These are phyloP conservation scores for Eucriotettix oculatus DNA, from an alignment of 2,888 invertebrate genomes.

Conservation along the genomic window DNA sequence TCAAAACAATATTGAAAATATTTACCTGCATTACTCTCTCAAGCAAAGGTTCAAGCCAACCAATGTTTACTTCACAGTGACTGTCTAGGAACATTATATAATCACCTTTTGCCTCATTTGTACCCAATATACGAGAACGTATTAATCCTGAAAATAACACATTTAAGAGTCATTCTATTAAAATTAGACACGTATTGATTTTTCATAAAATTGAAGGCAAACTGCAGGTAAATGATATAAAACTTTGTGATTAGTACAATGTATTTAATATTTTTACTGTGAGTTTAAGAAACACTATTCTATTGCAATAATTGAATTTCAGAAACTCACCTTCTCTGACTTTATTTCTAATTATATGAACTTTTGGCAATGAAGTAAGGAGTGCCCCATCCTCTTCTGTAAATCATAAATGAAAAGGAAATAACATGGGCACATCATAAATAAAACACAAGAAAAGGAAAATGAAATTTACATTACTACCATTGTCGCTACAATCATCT, in stretches of 20 bases:
- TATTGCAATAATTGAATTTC: background rate
- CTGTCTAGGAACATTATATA: conserved; percentile 27
- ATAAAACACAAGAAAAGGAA: background rate
- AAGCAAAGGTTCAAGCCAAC: conserved; percentile 29
- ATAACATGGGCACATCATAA: too few relatives aligned
- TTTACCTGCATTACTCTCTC: conserved; percentile 1
- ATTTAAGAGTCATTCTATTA: background rate
- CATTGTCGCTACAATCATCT: conserved; percentile 20
- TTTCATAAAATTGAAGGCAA: too few relatives aligned
- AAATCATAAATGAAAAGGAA: conserved; percentile 3
- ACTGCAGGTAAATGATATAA: background rate
- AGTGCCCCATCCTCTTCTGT: conserved; percentile 19
- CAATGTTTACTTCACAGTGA: conserved; percentile 24
- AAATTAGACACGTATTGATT: too few relatives aligned
- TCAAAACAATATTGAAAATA: too few relatives aligned
- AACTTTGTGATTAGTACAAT: background rate
- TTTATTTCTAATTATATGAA: conserved; percentile 20
- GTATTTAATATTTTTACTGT: background rate
- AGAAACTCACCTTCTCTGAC: conserved; percentile 19
- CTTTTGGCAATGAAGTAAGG: conserved; percentile 20
- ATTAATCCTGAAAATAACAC: conserved; percentile 20
- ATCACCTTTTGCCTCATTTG: conserved; percentile 21
- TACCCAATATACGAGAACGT: conserved; percentile 26
- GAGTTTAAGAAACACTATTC: background rate
- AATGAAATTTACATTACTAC: conserved; percentile 14